Percentiles rank a stretch among this genome's conserved stretches.
These are phyloP conservation scores for Centropyge bicolor DNA, from an alignment of 2,797 vertebrate species.

Conservation along the genomic window DNA sequence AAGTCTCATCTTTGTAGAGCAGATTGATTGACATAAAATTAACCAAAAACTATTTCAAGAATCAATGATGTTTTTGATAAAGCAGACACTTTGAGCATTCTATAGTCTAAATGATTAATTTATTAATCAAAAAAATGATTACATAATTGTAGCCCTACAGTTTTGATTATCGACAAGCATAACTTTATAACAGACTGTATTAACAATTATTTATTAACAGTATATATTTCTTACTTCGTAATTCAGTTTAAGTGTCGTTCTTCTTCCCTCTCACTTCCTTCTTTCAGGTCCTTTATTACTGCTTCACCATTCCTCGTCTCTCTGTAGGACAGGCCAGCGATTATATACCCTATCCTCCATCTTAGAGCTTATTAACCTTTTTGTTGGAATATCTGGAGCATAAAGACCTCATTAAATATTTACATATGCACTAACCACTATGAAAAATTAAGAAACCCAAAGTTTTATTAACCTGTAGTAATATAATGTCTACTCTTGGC, in stretches of 20 bases:
- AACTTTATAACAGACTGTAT: slow-evolving; percentile 22
- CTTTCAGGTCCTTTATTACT: slow-evolving; percentile 59
- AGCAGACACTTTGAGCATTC: not conserved
- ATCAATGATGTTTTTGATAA: not conserved
- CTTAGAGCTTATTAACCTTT: slow-evolving; percentile 85
- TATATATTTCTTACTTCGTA: slow-evolving; percentile 33
- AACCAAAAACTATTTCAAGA: not conserved
- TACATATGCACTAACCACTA: slow-evolving; percentile 85
- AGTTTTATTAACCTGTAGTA: slow-evolving; percentile 88
- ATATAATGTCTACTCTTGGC: slow-evolving; percentile 84
- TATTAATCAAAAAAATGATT: not conserved
- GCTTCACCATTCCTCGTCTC: slow-evolving; percentile 56
- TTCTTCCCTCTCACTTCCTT: slow-evolving; percentile 39
- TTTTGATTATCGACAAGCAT: not conserved
- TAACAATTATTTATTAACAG: slow-evolving; percentile 14
- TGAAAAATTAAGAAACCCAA: slow-evolving; percentile 88
- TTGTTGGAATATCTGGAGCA: slow-evolving; percentile 86
- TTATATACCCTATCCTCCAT: slow-evolving; percentile 80
- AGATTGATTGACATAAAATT: not conserved
- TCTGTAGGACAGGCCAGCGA: slow-evolving; percentile 70
- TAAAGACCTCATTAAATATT: slow-evolving; percentile 87
- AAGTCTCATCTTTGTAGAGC: not conserved
- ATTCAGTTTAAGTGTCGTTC: slow-evolving; percentile 45
- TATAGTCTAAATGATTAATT: not conserved
- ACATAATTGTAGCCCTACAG: not conserved